Conservation (phyloP, 1,140 invertebrate species). For the Pogonomyrmex californicus region DNA sequence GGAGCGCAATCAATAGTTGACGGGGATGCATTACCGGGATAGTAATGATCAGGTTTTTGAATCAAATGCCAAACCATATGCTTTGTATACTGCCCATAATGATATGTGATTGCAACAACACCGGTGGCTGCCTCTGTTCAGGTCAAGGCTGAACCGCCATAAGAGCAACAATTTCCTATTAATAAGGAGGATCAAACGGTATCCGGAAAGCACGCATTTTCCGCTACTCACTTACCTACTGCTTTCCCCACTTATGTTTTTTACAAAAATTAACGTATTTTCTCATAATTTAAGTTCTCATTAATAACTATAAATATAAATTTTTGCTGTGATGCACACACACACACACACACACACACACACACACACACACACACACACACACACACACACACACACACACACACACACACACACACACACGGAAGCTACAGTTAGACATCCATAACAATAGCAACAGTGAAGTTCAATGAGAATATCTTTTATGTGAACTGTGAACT, state of each 20-base stretch:
- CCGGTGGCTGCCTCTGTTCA: slow-evolving; percentile 32
- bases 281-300: neutral
- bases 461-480: too few relatives aligned
- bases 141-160: slow-evolving; percentile 51
- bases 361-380: too few relatives aligned
- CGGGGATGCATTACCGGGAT: slow-evolving; percentile 29
- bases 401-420: too few relatives aligned
- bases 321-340: neutral
- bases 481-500: too few relatives aligned
- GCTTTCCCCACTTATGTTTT: neutral
- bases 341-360: too few relatives aligned
- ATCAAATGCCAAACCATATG: slow-evolving; percentile 24
- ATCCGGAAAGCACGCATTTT: slow-evolving; percentile 33
- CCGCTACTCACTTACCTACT: neutral
- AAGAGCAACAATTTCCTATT: slow-evolving; percentile 38
- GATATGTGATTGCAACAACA: slow-evolving; percentile 43
- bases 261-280: neutral
- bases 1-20: slow-evolving; percentile 27
- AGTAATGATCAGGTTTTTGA: slow-evolving; percentile 55
- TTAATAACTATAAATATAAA: neutral
- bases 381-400: too few relatives aligned
- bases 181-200: slow-evolving; percentile 54
- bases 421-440: too few relatives aligned
- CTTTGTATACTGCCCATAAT: slow-evolving; percentile 29
- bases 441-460: too few relatives aligned